Base-by-base conservation (phyloP, 1,140 invertebrate species). In the Spodoptera litura region DNA sequence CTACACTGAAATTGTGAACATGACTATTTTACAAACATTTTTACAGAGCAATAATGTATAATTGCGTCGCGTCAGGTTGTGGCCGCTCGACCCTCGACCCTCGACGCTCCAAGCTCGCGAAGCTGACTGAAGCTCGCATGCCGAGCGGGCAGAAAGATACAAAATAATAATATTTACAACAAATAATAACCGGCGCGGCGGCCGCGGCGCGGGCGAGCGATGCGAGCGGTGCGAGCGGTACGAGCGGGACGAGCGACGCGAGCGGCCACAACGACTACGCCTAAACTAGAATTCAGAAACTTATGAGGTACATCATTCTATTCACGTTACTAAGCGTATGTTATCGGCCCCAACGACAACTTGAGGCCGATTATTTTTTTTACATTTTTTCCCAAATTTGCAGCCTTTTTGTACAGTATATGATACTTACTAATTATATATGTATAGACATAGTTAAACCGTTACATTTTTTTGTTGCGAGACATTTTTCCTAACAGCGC, bases 21-120 rank as follows among this genome's bases (percentile, higher is more conserved):
- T 92, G 90, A 93, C 91, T 93, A 92, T 93, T 94, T 91, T 93
- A 93, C 91, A 92, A 91, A 94, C 91, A 94, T 93, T 93, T 94
- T 94, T 58, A 94, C 92, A 94, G 38, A 44, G 91, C 92, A 81
- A 88, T 83, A 82, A 88, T 72, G 13, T 72, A 73, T 56, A 72
- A 9, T 55, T 31, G 44, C 49, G 25, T 44, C 15, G 53, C 68
- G 51, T 11, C 52, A 8, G 6, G 52, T 25, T 20, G 51, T 55
- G 52, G n/a, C 2, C 52, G 68, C 25, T 11, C 58, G 49, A n/a
- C 20, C 51, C 20, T n/a, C 27, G 15, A 8, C 58, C 27, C 58
- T 38, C 59, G 31, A 35, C n/a, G 15, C 49, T 44, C 38, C 4
- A 44, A 5, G 38, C 6, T 44, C 38, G 38, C 38, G 4, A 44